Evolutionary conservation across 2,888 invertebrate genomes (phyloP).

Genomic region (Branchipolynoe longqiensis): DNA sequence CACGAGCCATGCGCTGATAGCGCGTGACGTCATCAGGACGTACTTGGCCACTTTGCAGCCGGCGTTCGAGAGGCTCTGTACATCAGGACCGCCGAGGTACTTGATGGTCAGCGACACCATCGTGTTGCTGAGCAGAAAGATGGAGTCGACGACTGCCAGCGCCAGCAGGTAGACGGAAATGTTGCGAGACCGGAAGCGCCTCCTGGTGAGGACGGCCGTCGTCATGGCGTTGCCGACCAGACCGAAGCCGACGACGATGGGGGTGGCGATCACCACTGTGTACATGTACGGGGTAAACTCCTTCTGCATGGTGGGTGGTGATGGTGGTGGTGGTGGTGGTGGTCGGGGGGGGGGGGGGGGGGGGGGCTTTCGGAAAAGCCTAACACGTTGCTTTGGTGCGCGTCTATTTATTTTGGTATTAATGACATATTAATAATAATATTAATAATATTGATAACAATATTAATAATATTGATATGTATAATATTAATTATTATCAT

Average conservation of each 20-base stretch:
- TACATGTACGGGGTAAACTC: background rate
- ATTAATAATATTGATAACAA: too few species aligned
- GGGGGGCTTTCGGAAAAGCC: too few species aligned
- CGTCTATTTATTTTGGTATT: too few species aligned
- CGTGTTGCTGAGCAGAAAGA: constrained; percentile 68
- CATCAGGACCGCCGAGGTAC: constrained; percentile 19
- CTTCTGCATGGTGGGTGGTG: background rate
- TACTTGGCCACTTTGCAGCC: constrained; percentile 30
- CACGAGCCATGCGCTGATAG: constrained; percentile 41
- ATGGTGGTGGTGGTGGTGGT: background rate
- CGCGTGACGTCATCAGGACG: constrained; percentile 28
- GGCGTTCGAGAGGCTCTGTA: background rate
- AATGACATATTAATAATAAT: too few species aligned
- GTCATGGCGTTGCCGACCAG: constrained; percentile 70
- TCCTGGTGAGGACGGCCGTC: constrained; percentile 69
- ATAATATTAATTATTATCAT: too few species aligned
- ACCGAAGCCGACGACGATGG: constrained; percentile 68
- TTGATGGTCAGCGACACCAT: constrained; percentile 21
- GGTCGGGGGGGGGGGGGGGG: too few species aligned
- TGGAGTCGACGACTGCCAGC: constrained; percentile 70
- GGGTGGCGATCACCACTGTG: constrained; percentile 53
- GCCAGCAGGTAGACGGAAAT: constrained; percentile 70
- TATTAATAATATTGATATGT: too few species aligned
- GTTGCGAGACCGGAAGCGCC: constrained; percentile 68
- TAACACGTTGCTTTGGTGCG: too few species aligned